phyloP scores from a whole-genome alignment of 37 sponge, comb jelly and placozoan species.

The Beroe forskalii region DNA sequence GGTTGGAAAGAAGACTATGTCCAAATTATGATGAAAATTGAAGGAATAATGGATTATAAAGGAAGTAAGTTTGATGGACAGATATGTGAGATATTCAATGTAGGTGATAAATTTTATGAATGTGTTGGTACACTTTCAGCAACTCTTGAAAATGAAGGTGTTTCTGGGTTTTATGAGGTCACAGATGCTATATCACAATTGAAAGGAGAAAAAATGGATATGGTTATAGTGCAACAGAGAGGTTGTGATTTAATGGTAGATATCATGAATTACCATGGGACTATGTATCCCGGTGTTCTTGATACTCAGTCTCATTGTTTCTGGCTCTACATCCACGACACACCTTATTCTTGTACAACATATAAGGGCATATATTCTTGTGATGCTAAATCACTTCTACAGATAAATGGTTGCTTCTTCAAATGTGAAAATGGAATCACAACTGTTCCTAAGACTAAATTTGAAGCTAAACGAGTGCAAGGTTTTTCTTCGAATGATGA shows the following conservation, averaged over 20 bases:
- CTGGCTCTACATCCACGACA: constrained; percentile 36
- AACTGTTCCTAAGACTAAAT: background rate
- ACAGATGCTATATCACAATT: constrained; percentile 23
- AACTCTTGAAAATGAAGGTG: constrained; percentile 43
- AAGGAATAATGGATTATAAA: constrained; percentile 47
- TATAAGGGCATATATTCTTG: background rate
- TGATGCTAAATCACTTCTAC: background rate
- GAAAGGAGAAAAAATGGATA: background rate
- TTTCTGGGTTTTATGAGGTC: constrained; percentile 48
- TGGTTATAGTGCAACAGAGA: constrained; percentile 29
- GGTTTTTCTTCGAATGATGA: background rate
- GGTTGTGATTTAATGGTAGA: constrained; percentile 37
- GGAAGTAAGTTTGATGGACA: constrained; percentile 57
- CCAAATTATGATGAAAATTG: constrained; percentile 1
- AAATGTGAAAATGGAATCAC: constrained; percentile 23
- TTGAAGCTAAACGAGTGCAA: background rate
- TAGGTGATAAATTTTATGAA: background rate
- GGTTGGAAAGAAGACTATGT: constrained; percentile 48
- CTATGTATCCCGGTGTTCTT: constrained; percentile 30
- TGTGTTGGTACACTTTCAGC: constrained; percentile 54
- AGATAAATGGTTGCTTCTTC: background rate
- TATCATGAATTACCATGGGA: constrained; percentile 30
- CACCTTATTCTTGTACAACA: constrained; percentile 11
- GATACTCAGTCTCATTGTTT: background rate
- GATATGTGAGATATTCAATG: constrained; percentile 2